phyloP scores from a whole-genome alignment of 2,888 invertebrate genomes.

The Gastracanthus pulcherrimus region DNA sequence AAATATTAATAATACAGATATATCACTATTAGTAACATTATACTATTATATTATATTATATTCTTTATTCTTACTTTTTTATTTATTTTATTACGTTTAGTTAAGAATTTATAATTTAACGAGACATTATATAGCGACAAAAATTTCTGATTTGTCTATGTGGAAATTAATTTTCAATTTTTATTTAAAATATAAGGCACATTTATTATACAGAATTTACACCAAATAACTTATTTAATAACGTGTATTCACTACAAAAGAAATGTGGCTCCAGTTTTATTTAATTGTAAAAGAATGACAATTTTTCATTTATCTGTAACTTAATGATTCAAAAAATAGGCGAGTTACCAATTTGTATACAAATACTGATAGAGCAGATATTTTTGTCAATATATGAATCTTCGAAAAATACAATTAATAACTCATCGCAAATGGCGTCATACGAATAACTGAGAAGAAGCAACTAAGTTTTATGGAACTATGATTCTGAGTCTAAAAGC shows the following conservation, averaged over 20 bases:
- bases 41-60: conserved; percentile 14
- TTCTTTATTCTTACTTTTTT: conserved; percentile 40
- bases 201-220: too few relatives aligned
- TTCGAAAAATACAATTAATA: too few relatives aligned
- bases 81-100: conserved; percentile 41
- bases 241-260: too few relatives aligned
- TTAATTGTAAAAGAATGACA: too few relatives aligned
- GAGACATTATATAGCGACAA: background rate
- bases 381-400: background rate
- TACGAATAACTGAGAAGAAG: conserved; percentile 13
- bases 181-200: too few relatives aligned
- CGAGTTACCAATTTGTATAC: background rate
- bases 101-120: conserved; percentile 8
- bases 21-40: conserved; percentile 22
- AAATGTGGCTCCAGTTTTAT: too few relatives aligned
- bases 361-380: background rate
- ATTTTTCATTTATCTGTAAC: too few relatives aligned
- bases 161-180: too few relatives aligned
- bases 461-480: background rate
- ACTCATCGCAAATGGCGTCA: background rate
- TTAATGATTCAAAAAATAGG: too few relatives aligned
- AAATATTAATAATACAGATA: conserved; percentile 54
- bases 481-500: background rate
- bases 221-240: too few relatives aligned
- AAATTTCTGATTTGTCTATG: background rate